phyloP scores from a whole-genome alignment of 2,888 invertebrate species.

The Linnaemya tessellans region DNA sequence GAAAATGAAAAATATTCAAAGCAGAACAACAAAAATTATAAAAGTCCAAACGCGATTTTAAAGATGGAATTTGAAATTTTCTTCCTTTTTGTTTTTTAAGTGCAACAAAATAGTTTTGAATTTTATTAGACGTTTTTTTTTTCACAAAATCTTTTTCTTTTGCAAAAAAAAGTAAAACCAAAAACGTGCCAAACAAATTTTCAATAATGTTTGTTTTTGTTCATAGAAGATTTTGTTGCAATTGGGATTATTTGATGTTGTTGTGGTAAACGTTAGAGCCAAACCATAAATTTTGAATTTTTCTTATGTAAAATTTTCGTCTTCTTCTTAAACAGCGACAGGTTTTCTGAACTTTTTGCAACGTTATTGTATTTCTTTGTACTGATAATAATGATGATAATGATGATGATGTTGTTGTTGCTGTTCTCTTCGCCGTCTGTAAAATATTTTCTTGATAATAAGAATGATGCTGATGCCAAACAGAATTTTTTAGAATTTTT shows the following conservation, averaged over 20 bases:
- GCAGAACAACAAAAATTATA: not conserved
- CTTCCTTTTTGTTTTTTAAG: constrained; percentile 50
- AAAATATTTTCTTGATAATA: constrained; percentile 66
- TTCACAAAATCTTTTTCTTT: constrained; percentile 73
- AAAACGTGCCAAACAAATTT: constrained; percentile 37
- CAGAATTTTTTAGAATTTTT: constrained; percentile 81
- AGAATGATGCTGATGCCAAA: constrained; percentile 78
- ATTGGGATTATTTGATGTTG: constrained; percentile 63
- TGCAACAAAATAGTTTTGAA: constrained; percentile 40
- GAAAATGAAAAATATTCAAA: not conserved
- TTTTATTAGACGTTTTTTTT: constrained; percentile 13
- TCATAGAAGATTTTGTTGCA: constrained; percentile 37
- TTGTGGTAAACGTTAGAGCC: constrained; percentile 64
- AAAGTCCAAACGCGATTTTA: constrained; percentile 14
- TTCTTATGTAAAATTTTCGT: constrained; percentile 68
- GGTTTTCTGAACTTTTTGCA: constrained; percentile 52
- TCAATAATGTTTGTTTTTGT: constrained; percentile 29
- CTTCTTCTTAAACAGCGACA: constrained; percentile 70
- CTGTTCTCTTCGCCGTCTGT: constrained; percentile 54
- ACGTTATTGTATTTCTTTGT: constrained; percentile 39
- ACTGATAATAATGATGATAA: not conserved
- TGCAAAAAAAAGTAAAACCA: constrained; percentile 50
- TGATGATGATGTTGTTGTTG: constrained; percentile 26
- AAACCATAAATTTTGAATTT: constrained; percentile 72
- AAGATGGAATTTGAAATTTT: not conserved